Evolutionary conservation across 2,113 vertebrate genomes (phyloP).

Genomic region (Trochalopteron elliotii): DNA sequence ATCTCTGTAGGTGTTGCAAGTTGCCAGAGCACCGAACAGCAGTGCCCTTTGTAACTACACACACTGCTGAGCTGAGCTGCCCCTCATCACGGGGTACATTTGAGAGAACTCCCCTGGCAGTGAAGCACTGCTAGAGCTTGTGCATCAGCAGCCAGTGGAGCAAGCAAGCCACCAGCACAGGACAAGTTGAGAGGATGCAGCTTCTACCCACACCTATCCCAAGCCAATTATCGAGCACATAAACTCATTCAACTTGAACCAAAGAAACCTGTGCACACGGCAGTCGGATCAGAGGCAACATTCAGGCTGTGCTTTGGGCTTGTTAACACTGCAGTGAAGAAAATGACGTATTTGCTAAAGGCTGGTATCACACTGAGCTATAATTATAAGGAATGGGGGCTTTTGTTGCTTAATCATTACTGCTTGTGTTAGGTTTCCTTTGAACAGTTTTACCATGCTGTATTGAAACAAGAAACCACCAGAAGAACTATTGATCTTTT

Average conservation of each 20-base stretch:
- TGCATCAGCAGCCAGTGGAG: neutral
- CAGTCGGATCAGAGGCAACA: neutral
- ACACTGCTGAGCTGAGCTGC: neutral
- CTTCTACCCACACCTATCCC: neutral
- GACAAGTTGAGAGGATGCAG: neutral
- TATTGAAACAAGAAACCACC: conserved; percentile 15
- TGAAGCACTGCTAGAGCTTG: neutral
- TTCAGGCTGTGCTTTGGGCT: neutral
- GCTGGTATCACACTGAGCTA: neutral
- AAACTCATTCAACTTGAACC: neutral
- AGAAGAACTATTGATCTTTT: conserved; percentile 20
- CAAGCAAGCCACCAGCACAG: fast-evolving
- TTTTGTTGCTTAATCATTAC: conserved; percentile 17
- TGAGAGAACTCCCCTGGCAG: neutral
- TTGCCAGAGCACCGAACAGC: neutral
- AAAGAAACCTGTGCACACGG: neutral
- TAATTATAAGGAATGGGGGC: neutral
- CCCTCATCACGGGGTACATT: neutral
- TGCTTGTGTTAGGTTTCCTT: conserved; percentile 29
- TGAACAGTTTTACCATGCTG: neutral
- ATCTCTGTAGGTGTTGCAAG: neutral
- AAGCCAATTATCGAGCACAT: neutral
- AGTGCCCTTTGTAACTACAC: neutral
- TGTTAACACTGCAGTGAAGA: conserved; percentile 18
- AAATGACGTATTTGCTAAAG: neutral